Base-by-base conservation (phyloP, 2,888 invertebrate species). In the Villa cingulata region DNA sequence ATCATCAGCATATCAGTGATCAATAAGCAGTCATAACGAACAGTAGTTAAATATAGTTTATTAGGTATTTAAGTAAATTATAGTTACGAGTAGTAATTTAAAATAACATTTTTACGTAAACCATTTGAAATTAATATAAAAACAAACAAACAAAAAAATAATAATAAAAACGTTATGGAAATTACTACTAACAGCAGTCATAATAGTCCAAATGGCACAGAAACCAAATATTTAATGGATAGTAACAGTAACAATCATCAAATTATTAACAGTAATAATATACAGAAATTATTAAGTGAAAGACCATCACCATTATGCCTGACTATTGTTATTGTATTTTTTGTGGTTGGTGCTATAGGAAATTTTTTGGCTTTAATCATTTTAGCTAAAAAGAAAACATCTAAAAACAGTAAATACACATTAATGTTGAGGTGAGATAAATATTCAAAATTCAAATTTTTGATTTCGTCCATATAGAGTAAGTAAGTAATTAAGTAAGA, bases 321-420 rank as follows among this genome's bases (percentile, higher is more conserved):
- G 32, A 42, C 45, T 16, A 23, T 51, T 37, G 43, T 49, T 19
- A 15, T 49, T 75, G 39, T 75, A 49, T 76, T 74, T 55, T 84
- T 81, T 58, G 63, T 75, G 4, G 65, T 81, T 17, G 87, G 87
- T 2, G 79, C 83, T 34, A 56, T 81, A 23, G 88, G 86, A 5
- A 89, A 88, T 60, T 72, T 80, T 12, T 74, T 81, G n/a, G 88
- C 88, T 7, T 73, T 90, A 45, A 69, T 81, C 45, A 83, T 84
- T 53, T 72, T 90, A 57, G 73, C 81, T 57, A 74, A 77, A 51
- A 82, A 85, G 65, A 75, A 80, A 55, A 77, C 80, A 60, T 76
- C 81, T 37, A 74, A 86, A 58, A 88, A 88, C 63, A 76, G 81
- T 54, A 86, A 87, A 63, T 87, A 89, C 67, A 74, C 86, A 56